phyloP scores from a whole-genome alignment of 2,888 invertebrate species.

The Acanthosepion lycidas region DNA sequence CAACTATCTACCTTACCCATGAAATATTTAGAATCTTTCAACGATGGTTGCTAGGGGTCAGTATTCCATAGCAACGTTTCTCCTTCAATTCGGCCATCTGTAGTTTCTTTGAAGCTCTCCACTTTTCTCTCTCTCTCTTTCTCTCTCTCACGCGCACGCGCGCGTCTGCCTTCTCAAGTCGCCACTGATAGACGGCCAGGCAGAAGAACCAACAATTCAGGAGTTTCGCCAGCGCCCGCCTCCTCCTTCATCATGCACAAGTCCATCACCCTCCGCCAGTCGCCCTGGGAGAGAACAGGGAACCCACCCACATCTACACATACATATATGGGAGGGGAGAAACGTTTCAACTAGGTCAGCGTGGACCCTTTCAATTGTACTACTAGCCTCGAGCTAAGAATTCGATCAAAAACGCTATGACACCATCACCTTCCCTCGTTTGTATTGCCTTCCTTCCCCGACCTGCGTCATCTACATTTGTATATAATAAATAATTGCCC shows the following conservation, averaged over 20 bases:
- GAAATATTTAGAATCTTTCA: not conserved
- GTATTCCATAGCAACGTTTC: not conserved
- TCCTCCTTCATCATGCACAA: not conserved
- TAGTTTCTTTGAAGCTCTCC: not conserved
- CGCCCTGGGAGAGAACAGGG: not conserved
- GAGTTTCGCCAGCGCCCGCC: not conserved
- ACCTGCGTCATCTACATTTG: not conserved
- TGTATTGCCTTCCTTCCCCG: not conserved
- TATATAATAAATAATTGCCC: conserved; percentile 17
- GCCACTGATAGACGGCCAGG: not conserved
- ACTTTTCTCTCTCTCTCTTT: no score
- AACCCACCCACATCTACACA: not conserved
- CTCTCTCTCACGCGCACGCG: not conserved
- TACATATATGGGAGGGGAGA: not conserved
- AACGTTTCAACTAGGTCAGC: not conserved
- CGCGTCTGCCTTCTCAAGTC: not conserved
- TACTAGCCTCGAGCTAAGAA: not conserved
- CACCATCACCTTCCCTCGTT: not conserved
- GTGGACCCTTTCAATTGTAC: conserved; percentile 15
- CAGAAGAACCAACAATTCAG: not conserved
- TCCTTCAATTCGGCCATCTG: not conserved
- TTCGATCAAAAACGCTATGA: not conserved
- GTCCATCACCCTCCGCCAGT: not conserved
- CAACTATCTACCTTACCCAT: not conserved
- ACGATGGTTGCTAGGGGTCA: conserved; percentile 20